Conservation (phyloP, 2,113 vertebrate genomes). For the Fregata magnificens region DNA sequence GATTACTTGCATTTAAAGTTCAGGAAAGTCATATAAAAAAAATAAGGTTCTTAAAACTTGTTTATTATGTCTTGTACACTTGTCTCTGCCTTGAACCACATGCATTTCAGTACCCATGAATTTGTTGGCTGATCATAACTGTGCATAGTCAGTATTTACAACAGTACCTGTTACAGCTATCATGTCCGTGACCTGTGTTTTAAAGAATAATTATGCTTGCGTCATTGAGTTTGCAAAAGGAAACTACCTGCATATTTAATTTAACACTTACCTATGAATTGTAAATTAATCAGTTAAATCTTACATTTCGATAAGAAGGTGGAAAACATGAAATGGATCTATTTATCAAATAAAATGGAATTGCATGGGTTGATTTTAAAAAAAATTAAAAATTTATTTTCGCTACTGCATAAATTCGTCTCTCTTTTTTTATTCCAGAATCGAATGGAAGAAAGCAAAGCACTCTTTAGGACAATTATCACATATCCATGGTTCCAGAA, state of each 20-base stretch:
- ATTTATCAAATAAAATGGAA: not conserved
- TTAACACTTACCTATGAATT: not conserved
- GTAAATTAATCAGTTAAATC: not conserved
- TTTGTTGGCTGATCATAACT: not conserved
- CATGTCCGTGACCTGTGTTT: not conserved
- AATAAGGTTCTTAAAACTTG: not conserved
- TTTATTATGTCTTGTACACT: constrained; percentile 4
- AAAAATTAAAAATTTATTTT: not conserved
- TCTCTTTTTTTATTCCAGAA: constrained; percentile 73
- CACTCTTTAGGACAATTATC: constrained; percentile 92
- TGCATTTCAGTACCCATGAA: not conserved
- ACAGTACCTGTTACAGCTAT: not conserved
- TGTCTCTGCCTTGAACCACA: not conserved
- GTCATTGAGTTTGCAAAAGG: not conserved
- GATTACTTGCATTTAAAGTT: not conserved
- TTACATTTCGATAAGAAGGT: not conserved
- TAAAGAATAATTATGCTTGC: not conserved
- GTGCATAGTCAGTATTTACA: not conserved
- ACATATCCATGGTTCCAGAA: constrained; percentile 95
- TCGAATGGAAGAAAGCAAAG: constrained; percentile 96
- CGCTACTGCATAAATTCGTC: not conserved
- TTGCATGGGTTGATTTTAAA: not conserved
- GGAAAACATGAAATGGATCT: not conserved
- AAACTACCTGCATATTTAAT: not conserved
- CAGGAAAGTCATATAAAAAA: not conserved